Percentiles rank a stretch among this genome's conserved stretches.
phyloP scores from a whole-genome alignment of 2,113 vertebrate species.

The Upupa epops region DNA sequence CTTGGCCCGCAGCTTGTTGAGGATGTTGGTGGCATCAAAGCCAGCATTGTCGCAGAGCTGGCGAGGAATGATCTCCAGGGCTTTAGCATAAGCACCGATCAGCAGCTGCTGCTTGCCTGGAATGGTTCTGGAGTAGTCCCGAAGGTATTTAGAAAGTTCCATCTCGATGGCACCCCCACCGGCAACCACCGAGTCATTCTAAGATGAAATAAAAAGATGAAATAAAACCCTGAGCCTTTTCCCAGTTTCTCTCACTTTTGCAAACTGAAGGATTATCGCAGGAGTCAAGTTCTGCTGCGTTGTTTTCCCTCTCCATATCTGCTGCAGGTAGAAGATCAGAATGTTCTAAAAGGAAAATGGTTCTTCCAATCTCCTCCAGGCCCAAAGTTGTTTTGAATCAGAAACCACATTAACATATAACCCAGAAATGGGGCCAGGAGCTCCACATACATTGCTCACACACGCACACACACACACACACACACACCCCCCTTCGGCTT shows the following conservation, averaged over 20 bases:
- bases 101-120: conserved; percentile 97
- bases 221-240: background rate
- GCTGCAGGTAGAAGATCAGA: background rate
- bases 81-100: conserved; percentile 95
- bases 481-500: fast-evolving
- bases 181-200: conserved; percentile 95
- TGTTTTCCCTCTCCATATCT: background rate
- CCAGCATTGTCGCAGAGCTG: conserved; percentile 98
- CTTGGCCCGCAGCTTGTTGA: conserved; percentile 96
- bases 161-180: conserved; percentile 97
- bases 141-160: conserved; percentile 94
- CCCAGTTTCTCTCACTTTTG: background rate
- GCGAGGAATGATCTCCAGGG: conserved; percentile 94
- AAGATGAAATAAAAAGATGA: background rate
- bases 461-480: fast-evolving
- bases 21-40: conserved; percentile 98
- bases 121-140: conserved; percentile 95
- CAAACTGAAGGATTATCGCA: background rate
- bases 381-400: background rate
- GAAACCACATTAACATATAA: background rate
- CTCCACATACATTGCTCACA: background rate
- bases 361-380: background rate
- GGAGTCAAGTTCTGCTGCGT: background rate
- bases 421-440: background rate
- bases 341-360: background rate